Conservation (phyloP, 2,797 vertebrate genomes). For the Sebastes alutus region DNA sequence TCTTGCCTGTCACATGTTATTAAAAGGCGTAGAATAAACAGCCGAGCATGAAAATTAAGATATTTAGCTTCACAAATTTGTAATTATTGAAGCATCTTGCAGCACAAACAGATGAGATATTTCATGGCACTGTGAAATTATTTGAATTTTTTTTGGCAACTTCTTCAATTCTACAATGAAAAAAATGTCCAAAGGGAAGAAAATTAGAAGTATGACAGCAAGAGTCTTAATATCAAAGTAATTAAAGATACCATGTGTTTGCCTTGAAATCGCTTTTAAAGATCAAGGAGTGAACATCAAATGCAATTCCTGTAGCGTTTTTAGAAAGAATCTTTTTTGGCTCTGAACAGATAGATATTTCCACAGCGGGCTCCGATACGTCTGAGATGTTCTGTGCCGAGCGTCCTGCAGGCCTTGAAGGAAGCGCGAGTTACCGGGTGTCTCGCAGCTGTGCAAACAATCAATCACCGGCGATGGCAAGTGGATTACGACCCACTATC, state of each 20-base stretch:
- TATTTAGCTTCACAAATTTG: not conserved
- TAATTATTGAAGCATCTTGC: not conserved
- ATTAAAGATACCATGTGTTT: constrained; percentile 19
- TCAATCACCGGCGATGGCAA: constrained; percentile 70
- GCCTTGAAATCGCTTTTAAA: constrained; percentile 42
- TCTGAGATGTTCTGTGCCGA: not conserved
- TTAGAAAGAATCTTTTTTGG: not conserved
- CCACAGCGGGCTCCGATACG: not conserved
- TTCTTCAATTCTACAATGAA: not conserved
- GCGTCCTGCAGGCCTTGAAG: constrained; percentile 25
- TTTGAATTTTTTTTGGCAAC: not conserved
- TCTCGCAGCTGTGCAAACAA: constrained; percentile 70
- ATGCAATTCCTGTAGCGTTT: constrained; percentile 3
- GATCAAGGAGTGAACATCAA: constrained; percentile 55
- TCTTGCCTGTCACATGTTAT: not conserved
- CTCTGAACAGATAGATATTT: not conserved
- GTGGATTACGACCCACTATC: constrained; percentile 73
- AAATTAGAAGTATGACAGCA: constrained; percentile 3
- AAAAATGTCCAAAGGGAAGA: not conserved
- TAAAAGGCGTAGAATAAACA: not conserved
- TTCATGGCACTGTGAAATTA: not conserved
- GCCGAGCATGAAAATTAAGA: not conserved
- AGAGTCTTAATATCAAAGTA: not conserved
- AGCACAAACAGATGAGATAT: not conserved
- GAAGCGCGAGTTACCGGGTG: constrained; percentile 15